phyloP scores from a whole-genome alignment of 1,140 invertebrate species.

The Drosophila ironensis region DNA sequence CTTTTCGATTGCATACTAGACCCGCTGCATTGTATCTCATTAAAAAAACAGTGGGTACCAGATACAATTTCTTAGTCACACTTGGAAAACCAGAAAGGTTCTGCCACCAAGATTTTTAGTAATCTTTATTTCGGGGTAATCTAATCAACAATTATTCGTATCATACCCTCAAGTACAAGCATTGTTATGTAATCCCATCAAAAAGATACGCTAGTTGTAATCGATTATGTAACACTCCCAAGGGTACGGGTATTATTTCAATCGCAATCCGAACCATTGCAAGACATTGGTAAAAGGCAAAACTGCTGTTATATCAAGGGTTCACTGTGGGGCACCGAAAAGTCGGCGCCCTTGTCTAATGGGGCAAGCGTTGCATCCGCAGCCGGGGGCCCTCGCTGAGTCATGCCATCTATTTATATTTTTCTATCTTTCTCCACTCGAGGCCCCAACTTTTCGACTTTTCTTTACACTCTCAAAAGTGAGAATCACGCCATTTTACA shows the following conservation, averaged over 20 bases:
- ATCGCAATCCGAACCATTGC: no score
- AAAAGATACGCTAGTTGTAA: no score
- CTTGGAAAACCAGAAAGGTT: no score
- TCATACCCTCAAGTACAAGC: no score
- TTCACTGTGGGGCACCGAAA: constrained; percentile 33
- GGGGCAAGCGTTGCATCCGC: constrained; percentile 26
- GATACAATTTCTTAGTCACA: no score
- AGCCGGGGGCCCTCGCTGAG: constrained; percentile 40
- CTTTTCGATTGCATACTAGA: constrained; percentile 14
- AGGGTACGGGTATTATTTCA: no score
- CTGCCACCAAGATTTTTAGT: no score
- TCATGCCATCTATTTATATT: constrained; percentile 30
- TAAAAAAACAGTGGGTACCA: not conserved
- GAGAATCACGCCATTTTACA: constrained; percentile 45
- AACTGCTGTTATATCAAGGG: no score
- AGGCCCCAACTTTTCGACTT: constrained; percentile 13
- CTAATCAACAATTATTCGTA: not conserved
- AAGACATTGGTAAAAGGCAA: no score
- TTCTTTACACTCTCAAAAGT: constrained; percentile 31
- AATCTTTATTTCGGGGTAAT: no score
- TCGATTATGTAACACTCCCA: no score
- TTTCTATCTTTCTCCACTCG: constrained; percentile 28
- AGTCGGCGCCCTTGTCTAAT: constrained; percentile 29
- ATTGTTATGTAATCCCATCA: no score
- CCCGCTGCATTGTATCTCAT: not conserved